Conservation (phyloP, 2,888 invertebrate species). For the Eugnorisma glareosa region DNA sequence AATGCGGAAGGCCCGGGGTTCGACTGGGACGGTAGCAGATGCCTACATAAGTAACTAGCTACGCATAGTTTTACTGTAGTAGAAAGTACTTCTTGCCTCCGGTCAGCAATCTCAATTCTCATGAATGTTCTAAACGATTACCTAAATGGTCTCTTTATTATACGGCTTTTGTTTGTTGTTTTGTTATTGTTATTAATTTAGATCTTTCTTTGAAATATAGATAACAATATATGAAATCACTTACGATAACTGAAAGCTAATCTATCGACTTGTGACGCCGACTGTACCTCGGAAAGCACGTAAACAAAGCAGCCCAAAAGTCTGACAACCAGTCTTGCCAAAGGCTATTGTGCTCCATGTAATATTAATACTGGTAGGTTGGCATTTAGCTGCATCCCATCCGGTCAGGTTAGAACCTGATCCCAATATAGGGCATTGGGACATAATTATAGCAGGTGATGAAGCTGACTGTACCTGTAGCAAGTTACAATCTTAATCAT, state of each 20-base stretch:
- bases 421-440: not conserved
- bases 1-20: too few species aligned
- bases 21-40: too few species aligned
- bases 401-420: not conserved
- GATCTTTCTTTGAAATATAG: too few species aligned
- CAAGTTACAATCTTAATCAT: not conserved
- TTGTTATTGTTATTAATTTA: too few species aligned
- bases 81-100: not conserved
- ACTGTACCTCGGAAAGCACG: not conserved
- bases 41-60: not conserved
- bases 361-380: not conserved
- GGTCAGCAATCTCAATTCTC: not conserved
- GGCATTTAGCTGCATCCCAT: not conserved
- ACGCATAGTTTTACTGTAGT: not conserved
- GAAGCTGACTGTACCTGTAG: not conserved
- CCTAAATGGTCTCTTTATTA: too few species aligned
- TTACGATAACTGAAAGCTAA: not conserved
- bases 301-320: not conserved
- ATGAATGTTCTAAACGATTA: not conserved
- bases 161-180: not conserved
- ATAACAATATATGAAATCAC: too few species aligned
- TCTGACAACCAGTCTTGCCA: not conserved
- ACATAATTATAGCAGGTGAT: not conserved
- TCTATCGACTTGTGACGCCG: not conserved
- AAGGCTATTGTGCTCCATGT: not conserved